Evolutionary conservation across 2,797 vertebrate genomes (phyloP).

Genomic region (Trichosurus vulpecula): DNA sequence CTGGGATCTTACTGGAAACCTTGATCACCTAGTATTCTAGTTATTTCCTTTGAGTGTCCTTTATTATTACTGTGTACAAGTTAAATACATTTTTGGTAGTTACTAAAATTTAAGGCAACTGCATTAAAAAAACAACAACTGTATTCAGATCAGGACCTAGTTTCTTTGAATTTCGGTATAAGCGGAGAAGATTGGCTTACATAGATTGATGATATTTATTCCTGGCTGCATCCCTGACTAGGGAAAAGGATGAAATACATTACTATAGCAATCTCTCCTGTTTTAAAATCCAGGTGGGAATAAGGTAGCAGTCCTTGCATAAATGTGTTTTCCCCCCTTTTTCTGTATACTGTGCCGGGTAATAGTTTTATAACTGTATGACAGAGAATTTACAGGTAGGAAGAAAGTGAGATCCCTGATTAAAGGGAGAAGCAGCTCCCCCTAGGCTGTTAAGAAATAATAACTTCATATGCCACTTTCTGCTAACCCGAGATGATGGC

Average conservation of each 20-base stretch:
- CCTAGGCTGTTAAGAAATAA: conserved; percentile 84
- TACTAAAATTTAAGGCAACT: conserved; percentile 60
- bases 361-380: conserved; percentile 80
- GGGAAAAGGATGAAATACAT: conserved; percentile 71
- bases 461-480: conserved; percentile 83
- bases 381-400: conserved; percentile 81
- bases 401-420: conserved; percentile 83
- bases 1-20: conserved; percentile 27
- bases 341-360: conserved; percentile 69
- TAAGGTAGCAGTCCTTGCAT: conserved; percentile 75
- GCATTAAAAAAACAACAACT: neutral
- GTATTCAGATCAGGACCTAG: conserved; percentile 54
- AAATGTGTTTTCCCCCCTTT: conserved; percentile 66
- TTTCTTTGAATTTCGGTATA: conserved; percentile 61
- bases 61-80: conserved; percentile 16
- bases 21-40: neutral
- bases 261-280: conserved; percentile 63
- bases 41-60: conserved; percentile 17
- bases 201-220: conserved; percentile 75
- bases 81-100: conserved; percentile 37
- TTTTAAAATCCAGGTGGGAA: conserved; percentile 78
- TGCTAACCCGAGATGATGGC: conserved; percentile 82
- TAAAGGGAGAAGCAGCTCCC: conserved; percentile 82
- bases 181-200: conserved; percentile 52
- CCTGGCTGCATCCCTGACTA: conserved; percentile 68